Conservation (phyloP, 2,113 vertebrate genomes). For the Plecotus auritus region DNA sequence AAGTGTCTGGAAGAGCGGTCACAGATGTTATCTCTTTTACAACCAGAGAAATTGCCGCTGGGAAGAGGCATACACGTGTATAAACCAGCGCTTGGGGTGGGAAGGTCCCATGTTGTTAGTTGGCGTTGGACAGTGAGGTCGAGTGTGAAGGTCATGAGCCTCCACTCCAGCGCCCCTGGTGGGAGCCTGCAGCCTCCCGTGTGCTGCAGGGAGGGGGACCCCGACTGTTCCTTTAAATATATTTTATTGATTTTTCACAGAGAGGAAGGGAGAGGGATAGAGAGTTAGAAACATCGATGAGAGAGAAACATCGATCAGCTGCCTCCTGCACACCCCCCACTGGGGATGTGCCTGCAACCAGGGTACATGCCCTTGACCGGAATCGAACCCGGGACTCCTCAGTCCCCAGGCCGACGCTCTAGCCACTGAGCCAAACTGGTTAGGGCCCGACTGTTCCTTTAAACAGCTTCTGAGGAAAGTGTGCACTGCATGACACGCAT, state of each 20-base stretch:
- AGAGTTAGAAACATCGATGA: no score
- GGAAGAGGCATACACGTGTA: background rate
- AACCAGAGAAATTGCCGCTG: background rate
- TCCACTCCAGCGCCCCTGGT: fast-evolving
- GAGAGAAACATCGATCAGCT: no score
- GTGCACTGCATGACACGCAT: background rate
- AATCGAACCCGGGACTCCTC: no score
- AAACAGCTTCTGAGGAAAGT: background rate
- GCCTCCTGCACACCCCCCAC: no score
- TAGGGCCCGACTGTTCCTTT: background rate
- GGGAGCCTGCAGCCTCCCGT: background rate
- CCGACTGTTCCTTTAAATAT: background rate
- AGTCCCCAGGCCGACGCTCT: no score
- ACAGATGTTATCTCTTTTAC: background rate
- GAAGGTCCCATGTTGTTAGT: background rate
- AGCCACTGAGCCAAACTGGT: no score
- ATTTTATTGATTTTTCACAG: no score
- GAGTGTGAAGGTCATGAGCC: background rate
- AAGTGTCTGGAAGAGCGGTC: background rate
- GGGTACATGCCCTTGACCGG: no score
- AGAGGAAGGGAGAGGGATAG: no score
- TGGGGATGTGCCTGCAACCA: no score
- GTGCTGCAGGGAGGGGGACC: background rate
- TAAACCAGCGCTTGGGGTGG: background rate
- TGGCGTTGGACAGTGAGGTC: background rate